Evolutionary conservation across 2,797 vertebrate species (phyloP).

Genomic region (Halcyon smyrnensis): DNA sequence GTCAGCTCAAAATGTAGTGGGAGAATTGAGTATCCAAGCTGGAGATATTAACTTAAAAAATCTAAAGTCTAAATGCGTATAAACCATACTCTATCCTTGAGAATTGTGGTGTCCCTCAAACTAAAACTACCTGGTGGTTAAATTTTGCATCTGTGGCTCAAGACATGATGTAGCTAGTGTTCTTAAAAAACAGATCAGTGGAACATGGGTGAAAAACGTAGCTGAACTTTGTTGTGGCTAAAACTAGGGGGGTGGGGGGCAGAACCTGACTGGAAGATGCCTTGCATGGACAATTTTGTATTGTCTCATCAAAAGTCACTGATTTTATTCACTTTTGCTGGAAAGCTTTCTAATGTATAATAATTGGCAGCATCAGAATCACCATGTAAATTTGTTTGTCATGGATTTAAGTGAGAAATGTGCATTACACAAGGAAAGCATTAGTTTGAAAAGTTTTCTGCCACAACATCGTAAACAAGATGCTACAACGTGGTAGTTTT

Average conservation of each 20-base stretch:
- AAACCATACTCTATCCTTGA: not conserved
- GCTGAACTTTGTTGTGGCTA: not conserved
- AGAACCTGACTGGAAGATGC: not conserved
- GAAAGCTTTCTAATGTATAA: not conserved
- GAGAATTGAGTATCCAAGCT: not conserved
- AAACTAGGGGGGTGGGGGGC: not conserved
- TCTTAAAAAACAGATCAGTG: not conserved
- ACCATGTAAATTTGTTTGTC: not conserved
- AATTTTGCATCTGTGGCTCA: not conserved
- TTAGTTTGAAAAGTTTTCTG: not conserved
- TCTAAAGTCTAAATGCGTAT: not conserved
- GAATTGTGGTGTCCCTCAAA: not conserved
- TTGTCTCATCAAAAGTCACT: not conserved
- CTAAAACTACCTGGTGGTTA: not conserved
- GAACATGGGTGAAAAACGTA: not conserved
- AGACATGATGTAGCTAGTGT: not conserved
- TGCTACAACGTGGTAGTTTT: not conserved
- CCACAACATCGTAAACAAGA: not conserved
- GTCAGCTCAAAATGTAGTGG: not conserved
- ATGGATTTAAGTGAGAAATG: not conserved
- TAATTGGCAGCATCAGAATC: not conserved
- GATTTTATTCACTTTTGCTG: not conserved
- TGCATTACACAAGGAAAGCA: not conserved
- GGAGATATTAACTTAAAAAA: not conserved
- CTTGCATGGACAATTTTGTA: not conserved